Conservation (phyloP, 1,140 invertebrate genomes). For the Temnothorax nylanderi region DNA sequence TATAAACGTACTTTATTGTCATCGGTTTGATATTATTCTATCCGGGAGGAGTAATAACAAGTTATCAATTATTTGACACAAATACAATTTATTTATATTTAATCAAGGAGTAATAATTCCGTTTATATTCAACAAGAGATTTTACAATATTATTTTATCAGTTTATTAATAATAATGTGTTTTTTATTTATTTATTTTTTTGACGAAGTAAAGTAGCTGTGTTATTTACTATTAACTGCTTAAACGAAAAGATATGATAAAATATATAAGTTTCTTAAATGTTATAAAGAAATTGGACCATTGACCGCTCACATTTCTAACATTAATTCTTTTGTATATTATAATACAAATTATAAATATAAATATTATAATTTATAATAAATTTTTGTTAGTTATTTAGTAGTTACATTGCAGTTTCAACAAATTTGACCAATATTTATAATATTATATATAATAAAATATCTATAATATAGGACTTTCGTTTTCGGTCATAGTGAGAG, state of each 20-base stretch:
- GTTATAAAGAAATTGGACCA: not conserved
- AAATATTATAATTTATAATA: not conserved
- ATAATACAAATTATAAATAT: not conserved
- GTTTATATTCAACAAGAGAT: not conserved
- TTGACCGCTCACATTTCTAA: too few species aligned
- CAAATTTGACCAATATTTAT: not conserved
- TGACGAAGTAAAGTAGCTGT: not conserved
- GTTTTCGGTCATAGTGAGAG: not conserved
- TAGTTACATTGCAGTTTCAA: not conserved
- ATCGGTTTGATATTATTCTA: not conserved
- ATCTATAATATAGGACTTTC: not conserved
- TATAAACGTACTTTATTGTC: not conserved
- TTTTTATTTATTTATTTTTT: not conserved
- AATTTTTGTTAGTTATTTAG: not conserved
- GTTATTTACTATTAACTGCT: not conserved
- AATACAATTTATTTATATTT: not conserved
- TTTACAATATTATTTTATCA: not conserved
- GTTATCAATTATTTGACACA: not conserved
- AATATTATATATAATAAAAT: not conserved
- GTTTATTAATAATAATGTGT: not conserved
- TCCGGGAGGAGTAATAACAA: not conserved
- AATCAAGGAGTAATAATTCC: not conserved
- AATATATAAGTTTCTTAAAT: not conserved
- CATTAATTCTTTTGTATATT: too few species aligned
- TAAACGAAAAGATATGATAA: not conserved